Evolutionary conservation across 2,888 invertebrate genomes (phyloP), one percentile per base, ranked within the genome.

Genomic region (Mythimna loreyi): DNA sequence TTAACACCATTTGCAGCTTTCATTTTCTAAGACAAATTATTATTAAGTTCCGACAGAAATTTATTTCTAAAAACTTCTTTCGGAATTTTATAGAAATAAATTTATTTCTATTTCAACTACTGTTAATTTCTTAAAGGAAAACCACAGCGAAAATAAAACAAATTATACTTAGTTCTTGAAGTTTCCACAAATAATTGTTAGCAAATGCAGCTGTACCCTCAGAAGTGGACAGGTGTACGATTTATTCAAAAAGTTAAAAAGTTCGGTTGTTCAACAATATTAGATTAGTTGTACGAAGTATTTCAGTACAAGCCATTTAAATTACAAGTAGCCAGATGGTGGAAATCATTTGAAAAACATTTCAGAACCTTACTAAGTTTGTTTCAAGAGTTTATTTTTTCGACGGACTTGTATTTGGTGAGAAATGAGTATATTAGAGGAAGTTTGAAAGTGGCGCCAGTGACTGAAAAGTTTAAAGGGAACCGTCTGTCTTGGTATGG

Each of bases 221-320:
- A 63, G 60, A 61, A 53, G 33, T 60, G 43, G 52, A 74, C 75
- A 72, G 66, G 66, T 58, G 61, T 57, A 68, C 47, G 43, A 79
- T 80, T 79, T 80, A 79, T 79, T 76, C 66, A 72, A 68, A 76
- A 80, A 79, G 57, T 80, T 79, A 72, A 68, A 76, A 80, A 79
- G 57, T 80, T 79, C 2, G 16, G 23, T 65, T 61, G 55, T 49
- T 72, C 43, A 33, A 68, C 65, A 63, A 64, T 80, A 80, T 76
- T 79, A 40, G 55, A 79, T 76, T 72, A 78, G 76, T 78, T 68
- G 23, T 33, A 55, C 50, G 40, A 75, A 78, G 70, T 70, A 70
- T 78, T 75, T 56, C 40, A 40, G 74, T 74, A 74, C 53, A 59
- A 65, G 45, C 62, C 33, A 62, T 66, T 78, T 79, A 63, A 74